phyloP scores from a whole-genome alignment of 2,797 vertebrate species.

The Hydrophis major region DNA sequence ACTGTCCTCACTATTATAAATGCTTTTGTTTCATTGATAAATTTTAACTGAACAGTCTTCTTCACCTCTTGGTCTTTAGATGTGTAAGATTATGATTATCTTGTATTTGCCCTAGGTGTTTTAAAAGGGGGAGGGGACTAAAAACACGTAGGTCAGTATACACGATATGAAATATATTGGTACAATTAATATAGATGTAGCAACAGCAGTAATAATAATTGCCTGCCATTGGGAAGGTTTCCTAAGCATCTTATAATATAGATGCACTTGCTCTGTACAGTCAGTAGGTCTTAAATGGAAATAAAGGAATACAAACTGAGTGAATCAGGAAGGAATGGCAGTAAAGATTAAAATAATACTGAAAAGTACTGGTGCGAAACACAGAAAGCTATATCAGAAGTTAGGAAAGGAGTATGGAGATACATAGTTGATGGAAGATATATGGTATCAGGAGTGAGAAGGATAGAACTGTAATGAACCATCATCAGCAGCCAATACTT shows the following conservation, averaged over 20 bases:
- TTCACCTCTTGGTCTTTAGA: not conserved
- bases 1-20: not conserved
- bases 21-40: not conserved
- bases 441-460: not conserved
- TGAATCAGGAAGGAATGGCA: not conserved
- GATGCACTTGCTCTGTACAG: not conserved
- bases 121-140: not conserved
- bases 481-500: slow-evolving; percentile 34
- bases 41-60: not conserved
- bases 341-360: slow-evolving; percentile 1
- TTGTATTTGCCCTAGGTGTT: not conserved
- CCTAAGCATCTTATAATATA: not conserved
- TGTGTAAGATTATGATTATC: not conserved
- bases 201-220: not conserved
- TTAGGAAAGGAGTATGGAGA: slow-evolving; percentile 2
- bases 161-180: not conserved
- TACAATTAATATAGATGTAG: not conserved
- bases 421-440: slow-evolving; percentile 1
- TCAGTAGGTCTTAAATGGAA: not conserved
- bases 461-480: slow-evolving; percentile 33
- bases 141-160: not conserved
- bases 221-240: not conserved
- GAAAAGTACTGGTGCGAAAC: not conserved
- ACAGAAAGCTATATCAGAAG: not conserved
- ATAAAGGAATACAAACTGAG: not conserved